These are phyloP conservation scores for Spodoptera frugiperda DNA, from an alignment of 1,140 invertebrate genomes.

Conservation along the genomic window DNA sequence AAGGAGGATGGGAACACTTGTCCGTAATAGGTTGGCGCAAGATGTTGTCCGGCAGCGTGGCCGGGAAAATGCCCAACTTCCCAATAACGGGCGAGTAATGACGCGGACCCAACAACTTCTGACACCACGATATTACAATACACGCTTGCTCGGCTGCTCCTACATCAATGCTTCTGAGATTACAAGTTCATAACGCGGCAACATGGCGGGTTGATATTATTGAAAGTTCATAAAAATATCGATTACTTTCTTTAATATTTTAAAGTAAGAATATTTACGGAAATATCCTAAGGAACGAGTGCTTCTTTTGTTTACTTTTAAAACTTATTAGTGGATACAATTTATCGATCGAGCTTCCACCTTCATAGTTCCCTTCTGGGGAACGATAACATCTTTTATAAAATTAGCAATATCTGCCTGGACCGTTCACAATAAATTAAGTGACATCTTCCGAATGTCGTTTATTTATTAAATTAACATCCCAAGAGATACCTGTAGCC, in stretches of 20 bases:
- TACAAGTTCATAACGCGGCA: background rate
- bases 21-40: constrained; percentile 79
- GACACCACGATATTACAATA: constrained; percentile 52
- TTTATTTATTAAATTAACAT: constrained; percentile 1
- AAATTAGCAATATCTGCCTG: background rate
- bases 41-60: constrained; percentile 76
- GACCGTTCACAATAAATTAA: too few relatives aligned
- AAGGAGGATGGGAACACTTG: constrained; percentile 68
- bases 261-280: too few relatives aligned
- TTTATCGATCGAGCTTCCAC: too few relatives aligned
- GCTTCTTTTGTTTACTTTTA: too few relatives aligned
- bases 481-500: background rate
- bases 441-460: background rate
- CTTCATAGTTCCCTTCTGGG: too few relatives aligned
- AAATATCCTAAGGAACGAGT: too few relatives aligned
- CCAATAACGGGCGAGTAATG: constrained; percentile 77
- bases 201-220: too few relatives aligned
- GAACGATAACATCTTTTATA: background rate
- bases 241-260: too few relatives aligned
- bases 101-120: constrained; percentile 71
- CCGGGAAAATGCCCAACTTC: constrained; percentile 73
- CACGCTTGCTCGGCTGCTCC: background rate
- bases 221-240: too few relatives aligned
- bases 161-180: constrained; percentile 14
- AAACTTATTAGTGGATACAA: too few relatives aligned